Conservation (phyloP, 2,888 invertebrate genomes). For the Leptarthrus brevirostris region DNA sequence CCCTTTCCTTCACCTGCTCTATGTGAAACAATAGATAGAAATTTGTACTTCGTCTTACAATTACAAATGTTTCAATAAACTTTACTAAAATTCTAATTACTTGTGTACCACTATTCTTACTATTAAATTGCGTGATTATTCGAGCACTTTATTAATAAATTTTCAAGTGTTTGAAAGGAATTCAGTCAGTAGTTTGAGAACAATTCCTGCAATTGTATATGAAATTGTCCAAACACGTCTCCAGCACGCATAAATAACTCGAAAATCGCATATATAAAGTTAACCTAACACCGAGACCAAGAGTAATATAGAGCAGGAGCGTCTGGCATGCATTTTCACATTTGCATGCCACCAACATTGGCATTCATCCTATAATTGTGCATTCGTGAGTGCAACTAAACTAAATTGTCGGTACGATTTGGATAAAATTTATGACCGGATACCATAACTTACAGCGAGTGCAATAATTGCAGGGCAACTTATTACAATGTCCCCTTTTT, state of each 20-base stretch:
- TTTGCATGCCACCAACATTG: background rate
- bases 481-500: background rate
- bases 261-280: conserved; percentile 18
- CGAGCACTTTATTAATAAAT: too few species aligned
- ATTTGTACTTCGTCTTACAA: too few species aligned
- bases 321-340: conserved; percentile 11
- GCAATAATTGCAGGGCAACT: conserved; percentile 35
- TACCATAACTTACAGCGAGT: conserved; percentile 31
- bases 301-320: background rate
- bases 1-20: too few species aligned
- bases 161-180: too few species aligned
- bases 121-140: too few species aligned
- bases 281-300: background rate
- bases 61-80: too few species aligned
- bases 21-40: too few species aligned
- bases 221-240: conserved; percentile 22
- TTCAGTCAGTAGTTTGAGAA: background rate
- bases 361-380: conserved; percentile 17
- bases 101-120: too few species aligned
- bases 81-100: too few species aligned
- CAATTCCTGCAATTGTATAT: conserved; percentile 29
- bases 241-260: conserved; percentile 24
- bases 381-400: conserved; percentile 10
- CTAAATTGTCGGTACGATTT: conserved; percentile 28
- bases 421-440: conserved; percentile 31